A percentile compares a stretch with the other conserved stretches of the same genome.
phyloP scores from a whole-genome alignment of 2,797 vertebrate genomes.

The Chloroceryle inda region DNA sequence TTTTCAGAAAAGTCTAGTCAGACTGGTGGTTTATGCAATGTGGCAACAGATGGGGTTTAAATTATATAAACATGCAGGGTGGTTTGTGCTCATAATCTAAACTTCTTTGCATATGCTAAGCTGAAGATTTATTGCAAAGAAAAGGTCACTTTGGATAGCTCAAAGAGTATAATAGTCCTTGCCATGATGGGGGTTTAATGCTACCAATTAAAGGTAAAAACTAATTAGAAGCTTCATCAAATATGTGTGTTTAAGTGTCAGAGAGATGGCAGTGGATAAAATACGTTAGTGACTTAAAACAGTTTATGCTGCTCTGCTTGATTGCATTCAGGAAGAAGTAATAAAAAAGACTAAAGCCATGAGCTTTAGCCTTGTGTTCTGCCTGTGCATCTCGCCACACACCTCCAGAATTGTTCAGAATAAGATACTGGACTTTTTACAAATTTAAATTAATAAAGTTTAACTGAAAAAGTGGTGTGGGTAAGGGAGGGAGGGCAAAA shows the following conservation, averaged over 20 bases:
- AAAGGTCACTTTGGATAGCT: background rate
- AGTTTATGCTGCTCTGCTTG: background rate
- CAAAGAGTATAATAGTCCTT: background rate
- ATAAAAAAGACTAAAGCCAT: background rate
- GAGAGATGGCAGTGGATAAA: background rate
- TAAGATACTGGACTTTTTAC: background rate
- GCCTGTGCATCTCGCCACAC: background rate
- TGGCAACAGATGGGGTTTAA: slow-evolving; percentile 47
- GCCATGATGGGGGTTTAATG: background rate
- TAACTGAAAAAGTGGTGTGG: background rate
- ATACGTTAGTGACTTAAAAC: background rate
- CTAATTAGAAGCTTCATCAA: background rate
- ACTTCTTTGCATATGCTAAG: background rate
- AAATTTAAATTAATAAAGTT: background rate
- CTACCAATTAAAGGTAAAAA: background rate
- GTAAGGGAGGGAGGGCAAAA: background rate
- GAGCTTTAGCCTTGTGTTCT: background rate
- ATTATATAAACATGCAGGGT: slow-evolving; percentile 5
- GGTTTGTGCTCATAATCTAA: background rate
- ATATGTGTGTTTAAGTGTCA: background rate
- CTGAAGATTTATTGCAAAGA: background rate
- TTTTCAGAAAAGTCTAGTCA: background rate
- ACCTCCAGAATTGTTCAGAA: background rate
- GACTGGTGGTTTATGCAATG: background rate
- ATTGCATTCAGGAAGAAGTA: background rate